Evolutionary conservation across 2,888 invertebrate species (phyloP).

Genomic region (Gastracanthus pulcherrimus): DNA sequence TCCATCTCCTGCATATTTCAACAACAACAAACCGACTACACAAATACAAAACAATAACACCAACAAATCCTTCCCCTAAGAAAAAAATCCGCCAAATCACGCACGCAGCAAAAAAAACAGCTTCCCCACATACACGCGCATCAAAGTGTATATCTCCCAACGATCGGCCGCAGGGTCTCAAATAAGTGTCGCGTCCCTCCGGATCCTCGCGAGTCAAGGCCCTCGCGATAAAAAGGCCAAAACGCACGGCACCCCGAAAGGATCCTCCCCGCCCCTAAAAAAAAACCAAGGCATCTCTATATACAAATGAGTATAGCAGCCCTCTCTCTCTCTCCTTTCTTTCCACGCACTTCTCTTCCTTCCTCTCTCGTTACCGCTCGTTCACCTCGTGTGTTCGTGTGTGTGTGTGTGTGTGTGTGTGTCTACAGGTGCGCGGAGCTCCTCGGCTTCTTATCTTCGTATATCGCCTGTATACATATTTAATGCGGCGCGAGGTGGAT

Average conservation of each 20-base stretch:
- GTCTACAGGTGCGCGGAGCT: conserved; percentile 29
- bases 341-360: neutral
- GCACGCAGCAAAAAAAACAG: neutral
- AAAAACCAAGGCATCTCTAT: neutral
- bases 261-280: neutral
- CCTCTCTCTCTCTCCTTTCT: neutral
- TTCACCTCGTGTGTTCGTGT: neutral
- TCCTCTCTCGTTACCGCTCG: conserved; percentile 10
- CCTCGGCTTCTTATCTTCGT: conserved; percentile 55
- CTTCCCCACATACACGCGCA: neutral
- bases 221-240: conserved; percentile 35
- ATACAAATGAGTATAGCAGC: conserved; percentile 39
- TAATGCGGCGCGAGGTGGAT: conserved; percentile 64
- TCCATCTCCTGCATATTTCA: too few species aligned
- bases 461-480: conserved; percentile 68
- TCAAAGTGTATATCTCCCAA: too few species aligned
- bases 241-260: neutral
- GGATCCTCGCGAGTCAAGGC: conserved; percentile 1
- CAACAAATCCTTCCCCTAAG: too few species aligned
- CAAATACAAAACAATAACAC: too few species aligned
- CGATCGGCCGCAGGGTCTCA: neutral
- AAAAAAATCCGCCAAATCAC: too few species aligned
- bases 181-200: conserved; percentile 5
- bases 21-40: too few species aligned
- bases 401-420: neutral